Percentiles rank a stretch among this genome's conserved stretches.
These are phyloP conservation scores for Trichopoda pennipes DNA, from an alignment of 2,888 invertebrate genomes.

Conservation along the genomic window DNA sequence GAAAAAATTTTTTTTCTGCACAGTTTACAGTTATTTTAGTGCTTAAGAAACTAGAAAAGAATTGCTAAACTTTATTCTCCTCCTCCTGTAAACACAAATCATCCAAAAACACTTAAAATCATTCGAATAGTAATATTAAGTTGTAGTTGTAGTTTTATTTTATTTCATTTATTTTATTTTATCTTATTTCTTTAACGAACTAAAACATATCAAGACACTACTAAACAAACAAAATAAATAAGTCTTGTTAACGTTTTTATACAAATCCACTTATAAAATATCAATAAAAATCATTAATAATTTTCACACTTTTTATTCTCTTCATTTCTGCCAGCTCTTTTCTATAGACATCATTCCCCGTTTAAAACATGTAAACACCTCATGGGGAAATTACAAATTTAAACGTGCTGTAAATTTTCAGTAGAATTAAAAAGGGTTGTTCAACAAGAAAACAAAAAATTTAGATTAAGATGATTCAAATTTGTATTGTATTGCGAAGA, in stretches of 20 bases:
- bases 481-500: no score
- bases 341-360: not conserved
- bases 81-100: no score
- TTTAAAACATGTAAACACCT: constrained; percentile 26
- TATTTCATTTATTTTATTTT: no score
- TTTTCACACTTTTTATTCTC: constrained; percentile 32
- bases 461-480: no score
- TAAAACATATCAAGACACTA: constrained; percentile 5
- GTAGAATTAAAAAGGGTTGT: not conserved
- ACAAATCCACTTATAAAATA: constrained; percentile 38
- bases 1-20: no score
- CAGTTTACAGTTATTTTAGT: no score
- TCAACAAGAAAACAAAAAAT: no score
- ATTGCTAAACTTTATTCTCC: no score
- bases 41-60: no score
- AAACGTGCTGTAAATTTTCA: constrained; percentile 54
- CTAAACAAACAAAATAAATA: constrained; percentile 20
- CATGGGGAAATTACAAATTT: constrained; percentile 12
- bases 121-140: no score
- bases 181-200: not conserved
- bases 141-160: no score
- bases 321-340: not conserved
- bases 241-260: constrained; percentile 42
- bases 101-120: no score
- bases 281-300: constrained; percentile 44